phyloP scores from a whole-genome alignment of 2,888 invertebrate species.

The Drosophila melanosoma region DNA sequence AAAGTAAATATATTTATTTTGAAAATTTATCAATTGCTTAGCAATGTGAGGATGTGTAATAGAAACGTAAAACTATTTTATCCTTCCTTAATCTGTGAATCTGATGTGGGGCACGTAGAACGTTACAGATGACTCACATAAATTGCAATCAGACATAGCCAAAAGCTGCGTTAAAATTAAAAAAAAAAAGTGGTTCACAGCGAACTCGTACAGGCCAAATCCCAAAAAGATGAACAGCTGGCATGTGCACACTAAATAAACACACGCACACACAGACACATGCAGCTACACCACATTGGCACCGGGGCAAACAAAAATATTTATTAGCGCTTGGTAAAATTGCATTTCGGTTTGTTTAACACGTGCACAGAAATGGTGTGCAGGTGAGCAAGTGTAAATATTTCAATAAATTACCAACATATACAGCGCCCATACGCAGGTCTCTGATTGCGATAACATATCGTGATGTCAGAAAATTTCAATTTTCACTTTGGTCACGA shows the following conservation, averaged over 20 bases:
- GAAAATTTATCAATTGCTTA: not conserved
- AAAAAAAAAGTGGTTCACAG: slow-evolving; percentile 17
- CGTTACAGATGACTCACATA: not conserved
- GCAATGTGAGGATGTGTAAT: not conserved
- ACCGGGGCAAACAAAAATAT: slow-evolving; percentile 57
- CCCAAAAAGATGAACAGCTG: slow-evolving; percentile 11
- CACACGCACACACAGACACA: not conserved
- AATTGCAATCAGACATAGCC: slow-evolving; percentile 29
- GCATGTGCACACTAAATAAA: slow-evolving; percentile 9
- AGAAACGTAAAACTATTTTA: not conserved
- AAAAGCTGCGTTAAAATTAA: not conserved
- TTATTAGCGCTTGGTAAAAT: slow-evolving; percentile 49
- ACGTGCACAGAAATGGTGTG: not conserved
- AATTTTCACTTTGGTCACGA: slow-evolving; percentile 9
- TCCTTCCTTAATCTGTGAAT: not conserved
- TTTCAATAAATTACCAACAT: slow-evolving; percentile 12
- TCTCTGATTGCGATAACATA: not conserved
- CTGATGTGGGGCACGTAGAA: not conserved
- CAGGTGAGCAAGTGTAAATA: not conserved
- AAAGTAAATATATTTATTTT: too few relatives aligned
- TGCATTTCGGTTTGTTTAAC: slow-evolving; percentile 41
- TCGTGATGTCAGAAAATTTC: slow-evolving; percentile 6
- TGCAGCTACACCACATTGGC: slow-evolving; percentile 1
- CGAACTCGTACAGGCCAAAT: slow-evolving; percentile 20
- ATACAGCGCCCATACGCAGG: not conserved